Evolutionary conservation across 1,140 invertebrate species (phyloP).

Genomic region (Myzus persicae): DNA sequence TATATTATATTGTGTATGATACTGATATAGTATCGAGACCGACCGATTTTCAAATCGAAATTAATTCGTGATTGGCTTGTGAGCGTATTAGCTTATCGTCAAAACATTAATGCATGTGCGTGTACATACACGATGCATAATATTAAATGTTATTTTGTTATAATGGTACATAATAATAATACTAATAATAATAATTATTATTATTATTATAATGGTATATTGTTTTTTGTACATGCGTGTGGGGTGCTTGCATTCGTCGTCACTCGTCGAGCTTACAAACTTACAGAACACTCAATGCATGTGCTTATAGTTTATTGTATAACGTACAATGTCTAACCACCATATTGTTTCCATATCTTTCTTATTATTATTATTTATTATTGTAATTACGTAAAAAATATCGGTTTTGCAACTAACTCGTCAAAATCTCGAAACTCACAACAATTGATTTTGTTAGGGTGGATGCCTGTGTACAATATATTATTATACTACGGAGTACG

Average conservation of each 20-base stretch:
- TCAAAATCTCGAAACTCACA: not conserved
- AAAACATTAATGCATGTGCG: not conserved
- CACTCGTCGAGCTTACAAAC: not conserved
- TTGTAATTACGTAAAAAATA: not conserved
- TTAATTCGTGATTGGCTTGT: not conserved
- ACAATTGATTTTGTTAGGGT: conserved; percentile 16
- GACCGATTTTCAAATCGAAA: not conserved
- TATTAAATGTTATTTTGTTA: no score
- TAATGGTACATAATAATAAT: no score
- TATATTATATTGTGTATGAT: not conserved
- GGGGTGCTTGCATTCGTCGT: not conserved
- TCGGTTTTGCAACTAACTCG: not conserved
- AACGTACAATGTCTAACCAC: not conserved
- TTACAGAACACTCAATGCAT: not conserved
- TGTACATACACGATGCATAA: not conserved
- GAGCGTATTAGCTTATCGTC: not conserved
- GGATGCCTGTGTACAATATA: not conserved
- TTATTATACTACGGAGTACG: not conserved
- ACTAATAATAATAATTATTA: no score
- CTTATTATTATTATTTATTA: no score
- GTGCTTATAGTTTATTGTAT: not conserved
- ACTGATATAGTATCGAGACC: not conserved
- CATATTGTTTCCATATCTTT: not conserved
- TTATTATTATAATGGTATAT: not conserved
- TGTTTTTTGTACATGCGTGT: not conserved